These are phyloP conservation scores for Wasmannia auropunctata DNA, from an alignment of 1,140 invertebrate genomes.

Conservation along the genomic window DNA sequence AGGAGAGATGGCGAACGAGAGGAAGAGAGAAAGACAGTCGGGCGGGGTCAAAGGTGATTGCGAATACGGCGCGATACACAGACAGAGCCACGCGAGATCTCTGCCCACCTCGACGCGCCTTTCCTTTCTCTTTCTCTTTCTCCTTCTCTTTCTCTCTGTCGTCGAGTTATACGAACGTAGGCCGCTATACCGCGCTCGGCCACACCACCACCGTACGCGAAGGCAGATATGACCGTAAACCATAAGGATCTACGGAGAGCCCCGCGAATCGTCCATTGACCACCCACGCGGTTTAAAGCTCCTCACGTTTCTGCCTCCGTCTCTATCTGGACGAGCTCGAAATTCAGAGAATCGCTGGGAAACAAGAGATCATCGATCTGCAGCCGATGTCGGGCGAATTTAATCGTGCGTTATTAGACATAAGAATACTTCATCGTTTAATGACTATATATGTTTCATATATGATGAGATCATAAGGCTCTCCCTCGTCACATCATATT, in stretches of 20 bases:
- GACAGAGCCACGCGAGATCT: slow-evolving; percentile 47
- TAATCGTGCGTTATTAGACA: background rate
- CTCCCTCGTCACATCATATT: background rate
- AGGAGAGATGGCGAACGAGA: slow-evolving; percentile 29
- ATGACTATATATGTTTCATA: background rate
- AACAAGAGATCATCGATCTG: background rate
- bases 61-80: slow-evolving; percentile 58
- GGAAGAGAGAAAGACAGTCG: slow-evolving; percentile 35
- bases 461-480: background rate
- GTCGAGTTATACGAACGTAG: slow-evolving; percentile 58
- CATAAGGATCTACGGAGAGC: slow-evolving; percentile 63
- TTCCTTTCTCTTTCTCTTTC: background rate
- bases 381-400: background rate
- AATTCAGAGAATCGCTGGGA: background rate
- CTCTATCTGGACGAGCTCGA: slow-evolving; percentile 7
- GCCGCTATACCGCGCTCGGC: slow-evolving; percentile 44
- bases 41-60: slow-evolving; percentile 62
- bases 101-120: slow-evolving; percentile 67
- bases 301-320: slow-evolving; percentile 23
- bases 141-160: slow-evolving; percentile 36
- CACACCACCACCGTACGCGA: slow-evolving; percentile 48
- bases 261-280: slow-evolving; percentile 69
- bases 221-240: slow-evolving; percentile 69
- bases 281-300: slow-evolving; percentile 63
- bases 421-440: background rate